Evolutionary conservation across 2,888 invertebrate species (phyloP).

Genomic region (Cabera pusaria): DNA sequence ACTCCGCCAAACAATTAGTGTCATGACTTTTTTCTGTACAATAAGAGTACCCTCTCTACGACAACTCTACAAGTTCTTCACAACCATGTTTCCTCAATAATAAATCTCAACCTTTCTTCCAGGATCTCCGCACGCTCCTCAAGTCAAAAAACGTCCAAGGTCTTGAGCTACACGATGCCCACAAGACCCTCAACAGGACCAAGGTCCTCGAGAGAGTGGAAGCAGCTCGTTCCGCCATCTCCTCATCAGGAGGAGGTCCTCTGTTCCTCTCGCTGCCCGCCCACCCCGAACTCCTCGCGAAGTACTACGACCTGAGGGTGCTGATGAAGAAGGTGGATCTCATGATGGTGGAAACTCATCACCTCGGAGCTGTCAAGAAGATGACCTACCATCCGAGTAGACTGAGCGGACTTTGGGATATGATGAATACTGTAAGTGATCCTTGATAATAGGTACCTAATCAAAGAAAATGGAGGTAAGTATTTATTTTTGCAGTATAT

Average conservation of each 20-base stretch:
- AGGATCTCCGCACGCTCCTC: constrained; percentile 81
- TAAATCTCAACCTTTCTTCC: no score
- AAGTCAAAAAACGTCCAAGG: constrained; percentile 83
- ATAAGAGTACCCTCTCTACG: no score
- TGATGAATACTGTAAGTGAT: constrained; percentile 87
- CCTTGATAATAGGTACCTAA: no score
- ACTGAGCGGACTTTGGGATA: constrained; percentile 89
- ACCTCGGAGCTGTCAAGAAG: constrained; percentile 85
- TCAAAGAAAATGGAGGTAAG: no score
- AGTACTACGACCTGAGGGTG: constrained; percentile 87
- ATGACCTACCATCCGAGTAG: constrained; percentile 90
- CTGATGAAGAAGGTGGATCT: constrained; percentile 86
- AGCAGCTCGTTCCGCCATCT: constrained; percentile 67
- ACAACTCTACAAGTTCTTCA: no score
- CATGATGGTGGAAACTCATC: constrained; percentile 87
- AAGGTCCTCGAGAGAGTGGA: constrained; percentile 74
- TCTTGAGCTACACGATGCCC: constrained; percentile 81
- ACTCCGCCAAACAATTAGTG: no score
- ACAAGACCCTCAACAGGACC: constrained; percentile 76
- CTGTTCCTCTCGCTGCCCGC: constrained; percentile 85
- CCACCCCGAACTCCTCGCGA: constrained; percentile 86
- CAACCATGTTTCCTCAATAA: no score
- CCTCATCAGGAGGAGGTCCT: constrained; percentile 74
- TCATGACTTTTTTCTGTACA: no score
- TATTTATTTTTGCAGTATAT: no score